Evolutionary conservation across 2,797 vertebrate genomes (phyloP).

Genomic region (Eurystomus glaucurus): DNA sequence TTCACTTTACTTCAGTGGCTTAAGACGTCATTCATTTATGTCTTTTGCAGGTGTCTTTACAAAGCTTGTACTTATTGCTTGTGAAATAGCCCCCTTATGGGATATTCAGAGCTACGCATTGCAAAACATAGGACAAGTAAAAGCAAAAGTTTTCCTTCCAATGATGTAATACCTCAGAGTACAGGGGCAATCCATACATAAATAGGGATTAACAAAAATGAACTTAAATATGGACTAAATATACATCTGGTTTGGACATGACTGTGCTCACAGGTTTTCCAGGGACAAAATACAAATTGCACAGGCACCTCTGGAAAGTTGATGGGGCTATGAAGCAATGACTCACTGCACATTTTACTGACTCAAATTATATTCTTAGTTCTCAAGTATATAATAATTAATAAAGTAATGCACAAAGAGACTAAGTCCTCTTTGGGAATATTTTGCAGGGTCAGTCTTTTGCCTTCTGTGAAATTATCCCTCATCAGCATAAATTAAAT

Average conservation of each 20-base stretch:
- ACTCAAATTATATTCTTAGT: background rate
- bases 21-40: background rate
- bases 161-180: background rate
- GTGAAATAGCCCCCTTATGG: background rate
- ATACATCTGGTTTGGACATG: background rate
- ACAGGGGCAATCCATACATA: background rate
- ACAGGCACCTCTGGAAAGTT: background rate
- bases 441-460: background rate
- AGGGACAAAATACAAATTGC: background rate
- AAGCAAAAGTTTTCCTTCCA: constrained; percentile 10
- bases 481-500: background rate
- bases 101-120: background rate
- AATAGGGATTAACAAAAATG: background rate
- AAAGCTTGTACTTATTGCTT: background rate
- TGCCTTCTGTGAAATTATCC: background rate
- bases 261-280: background rate
- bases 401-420: background rate
- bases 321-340: background rate
- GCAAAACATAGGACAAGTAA: background rate
- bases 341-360: background rate
- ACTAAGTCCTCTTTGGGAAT: background rate
- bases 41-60: background rate
- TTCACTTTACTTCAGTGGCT: background rate
- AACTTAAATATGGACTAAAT: background rate
- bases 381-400: background rate